Conservation (phyloP, 2,888 invertebrate species). For the Limnephilus marmoratus region DNA sequence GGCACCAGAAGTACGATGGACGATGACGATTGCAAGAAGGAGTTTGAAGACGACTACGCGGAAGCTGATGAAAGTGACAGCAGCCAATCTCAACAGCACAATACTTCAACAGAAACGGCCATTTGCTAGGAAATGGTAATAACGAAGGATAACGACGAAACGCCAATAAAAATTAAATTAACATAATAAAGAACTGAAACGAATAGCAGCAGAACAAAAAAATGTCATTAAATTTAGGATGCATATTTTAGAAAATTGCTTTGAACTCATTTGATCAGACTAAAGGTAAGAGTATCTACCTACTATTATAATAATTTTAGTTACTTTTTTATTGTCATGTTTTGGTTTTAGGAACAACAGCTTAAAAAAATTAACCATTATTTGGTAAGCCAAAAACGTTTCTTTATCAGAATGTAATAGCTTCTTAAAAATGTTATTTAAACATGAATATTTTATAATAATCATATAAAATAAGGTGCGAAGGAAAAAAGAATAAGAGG, state of each 20-base stretch:
- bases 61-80: not conserved
- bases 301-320: not conserved
- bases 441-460: not conserved
- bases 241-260: not conserved
- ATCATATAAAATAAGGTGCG: not conserved
- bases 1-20: not conserved
- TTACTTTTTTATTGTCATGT: not conserved
- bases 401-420: no score
- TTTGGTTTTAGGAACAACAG: not conserved
- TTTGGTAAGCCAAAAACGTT: no score
- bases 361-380: no score
- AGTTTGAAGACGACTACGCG: not conserved
- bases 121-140: constrained; percentile 9
- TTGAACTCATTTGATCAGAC: not conserved
- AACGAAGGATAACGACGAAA: not conserved
- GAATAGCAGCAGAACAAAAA: not conserved
- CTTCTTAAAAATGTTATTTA: not conserved
- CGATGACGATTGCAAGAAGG: constrained; percentile 7
- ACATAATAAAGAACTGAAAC: not conserved
- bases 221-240: no score
- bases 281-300: not conserved
- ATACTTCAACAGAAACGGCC: constrained; percentile 13
- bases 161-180: not conserved
- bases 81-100: not conserved
- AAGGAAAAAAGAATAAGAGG: not conserved